phyloP scores from a whole-genome alignment of 2,797 vertebrate genomes.

The Threskiornis aethiopicus region DNA sequence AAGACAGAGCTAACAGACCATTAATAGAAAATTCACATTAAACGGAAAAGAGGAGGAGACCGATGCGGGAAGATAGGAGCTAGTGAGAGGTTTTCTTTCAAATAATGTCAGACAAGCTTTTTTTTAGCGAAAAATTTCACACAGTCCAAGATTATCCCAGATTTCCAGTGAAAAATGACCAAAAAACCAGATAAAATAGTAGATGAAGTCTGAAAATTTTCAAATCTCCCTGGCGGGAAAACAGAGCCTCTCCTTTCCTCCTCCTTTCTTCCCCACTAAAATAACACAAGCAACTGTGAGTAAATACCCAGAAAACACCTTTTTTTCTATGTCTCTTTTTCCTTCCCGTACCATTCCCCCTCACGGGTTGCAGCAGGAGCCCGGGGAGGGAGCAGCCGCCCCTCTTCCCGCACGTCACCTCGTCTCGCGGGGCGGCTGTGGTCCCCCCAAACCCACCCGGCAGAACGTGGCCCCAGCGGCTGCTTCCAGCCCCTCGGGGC shows the following conservation, averaged over 20 bases:
- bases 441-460: background rate
- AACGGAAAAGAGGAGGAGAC: background rate
- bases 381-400: fast-evolving
- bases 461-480: fast-evolving
- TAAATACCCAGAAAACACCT: background rate
- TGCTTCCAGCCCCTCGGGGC: fast-evolving
- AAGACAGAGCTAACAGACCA: background rate
- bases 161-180: background rate
- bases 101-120: background rate
- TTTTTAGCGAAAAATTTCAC: background rate
- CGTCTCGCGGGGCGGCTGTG: background rate
- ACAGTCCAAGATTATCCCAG: background rate
- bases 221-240: background rate
- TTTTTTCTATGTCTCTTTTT: background rate
- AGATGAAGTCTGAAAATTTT: background rate
- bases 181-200: background rate
- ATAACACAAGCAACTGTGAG: background rate
- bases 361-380: background rate
- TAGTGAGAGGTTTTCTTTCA: background rate
- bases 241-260: background rate
- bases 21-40: background rate
- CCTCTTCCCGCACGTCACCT: background rate
- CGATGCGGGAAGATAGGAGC: fast-evolving
- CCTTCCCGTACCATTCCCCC: background rate
- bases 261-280: background rate